phyloP scores from a whole-genome alignment of 30 jellyfish, hydroid and myxozoan species.

The Hydractinia symbiolongicarpus region DNA sequence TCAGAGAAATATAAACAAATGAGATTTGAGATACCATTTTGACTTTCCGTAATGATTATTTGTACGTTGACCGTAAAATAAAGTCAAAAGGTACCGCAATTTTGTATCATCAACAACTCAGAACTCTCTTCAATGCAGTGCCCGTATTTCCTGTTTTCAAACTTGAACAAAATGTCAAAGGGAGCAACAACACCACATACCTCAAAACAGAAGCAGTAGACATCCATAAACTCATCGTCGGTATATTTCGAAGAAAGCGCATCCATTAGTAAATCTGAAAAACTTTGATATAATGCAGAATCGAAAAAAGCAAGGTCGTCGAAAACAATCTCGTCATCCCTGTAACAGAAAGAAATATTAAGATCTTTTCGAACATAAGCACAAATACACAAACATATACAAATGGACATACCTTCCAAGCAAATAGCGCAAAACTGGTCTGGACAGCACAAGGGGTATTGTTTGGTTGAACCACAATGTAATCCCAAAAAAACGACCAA shows the following conservation, averaged over 20 bases:
- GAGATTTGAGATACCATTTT: no score
- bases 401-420: constrained; percentile 41
- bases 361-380: background rate
- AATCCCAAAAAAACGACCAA: constrained; percentile 90
- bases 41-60: no score
- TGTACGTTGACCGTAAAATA: no score
- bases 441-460: constrained; percentile 60
- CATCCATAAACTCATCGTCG: constrained; percentile 55
- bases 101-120: no score
- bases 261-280: constrained; percentile 55
- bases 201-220: constrained; percentile 65
- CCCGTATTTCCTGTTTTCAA: background rate
- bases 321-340: constrained; percentile 69
- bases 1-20: no score
- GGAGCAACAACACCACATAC: constrained; percentile 17
- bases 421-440: constrained; percentile 59
- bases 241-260: constrained; percentile 44
- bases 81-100: no score
- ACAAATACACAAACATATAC: background rate
- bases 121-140: no score
- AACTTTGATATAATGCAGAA: constrained; percentile 50
- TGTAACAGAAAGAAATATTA: constrained; percentile 1
- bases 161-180: background rate
- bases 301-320: constrained; percentile 79
- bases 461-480: constrained; percentile 90